A percentile compares a stretch with the other conserved stretches of the same genome.
Evolutionary conservation across 2,113 vertebrate species (phyloP).

Genomic region (Zingel zingel): DNA sequence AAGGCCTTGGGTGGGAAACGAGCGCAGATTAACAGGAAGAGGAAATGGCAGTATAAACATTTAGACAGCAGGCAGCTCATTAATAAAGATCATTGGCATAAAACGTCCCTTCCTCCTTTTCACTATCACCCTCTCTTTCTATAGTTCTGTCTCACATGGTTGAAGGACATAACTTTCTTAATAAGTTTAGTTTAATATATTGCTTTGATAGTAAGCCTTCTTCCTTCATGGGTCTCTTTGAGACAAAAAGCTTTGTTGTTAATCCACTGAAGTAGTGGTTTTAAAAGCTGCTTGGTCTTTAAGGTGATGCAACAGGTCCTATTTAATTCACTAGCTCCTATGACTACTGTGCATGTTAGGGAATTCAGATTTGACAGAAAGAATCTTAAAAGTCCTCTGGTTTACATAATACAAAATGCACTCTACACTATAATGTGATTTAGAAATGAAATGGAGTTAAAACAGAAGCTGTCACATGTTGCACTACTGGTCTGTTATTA

Average conservation of each 20-base stretch:
- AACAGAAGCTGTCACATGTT: constrained; percentile 15
- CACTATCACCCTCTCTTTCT: constrained; percentile 2
- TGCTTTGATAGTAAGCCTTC: background rate
- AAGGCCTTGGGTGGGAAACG: constrained; percentile 50
- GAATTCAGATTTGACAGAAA: background rate
- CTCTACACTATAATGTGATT: constrained; percentile 8
- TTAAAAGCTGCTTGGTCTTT: constrained; percentile 11
- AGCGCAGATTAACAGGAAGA: constrained; percentile 70
- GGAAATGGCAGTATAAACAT: constrained; percentile 75
- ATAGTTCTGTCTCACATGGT: background rate
- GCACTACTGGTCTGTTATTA: constrained; percentile 37
- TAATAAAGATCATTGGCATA: constrained; percentile 66
- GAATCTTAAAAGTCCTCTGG: background rate
- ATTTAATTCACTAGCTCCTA: background rate
- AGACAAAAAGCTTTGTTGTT: constrained; percentile 17
- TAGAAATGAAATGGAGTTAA: constrained; percentile 7
- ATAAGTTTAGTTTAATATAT: background rate
- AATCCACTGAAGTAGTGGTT: constrained; percentile 26
- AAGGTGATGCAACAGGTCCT: background rate
- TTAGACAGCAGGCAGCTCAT: constrained; percentile 50
- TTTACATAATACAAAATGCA: constrained; percentile 4
- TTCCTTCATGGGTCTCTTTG: too few species aligned
- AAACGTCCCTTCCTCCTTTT: constrained; percentile 42
- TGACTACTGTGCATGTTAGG: background rate
- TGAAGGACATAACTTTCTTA: background rate